Evolutionary conservation across 2,888 invertebrate genomes (phyloP), one percentile per base, ranked within the genome.

Genomic region (Tenthredo livida): DNA sequence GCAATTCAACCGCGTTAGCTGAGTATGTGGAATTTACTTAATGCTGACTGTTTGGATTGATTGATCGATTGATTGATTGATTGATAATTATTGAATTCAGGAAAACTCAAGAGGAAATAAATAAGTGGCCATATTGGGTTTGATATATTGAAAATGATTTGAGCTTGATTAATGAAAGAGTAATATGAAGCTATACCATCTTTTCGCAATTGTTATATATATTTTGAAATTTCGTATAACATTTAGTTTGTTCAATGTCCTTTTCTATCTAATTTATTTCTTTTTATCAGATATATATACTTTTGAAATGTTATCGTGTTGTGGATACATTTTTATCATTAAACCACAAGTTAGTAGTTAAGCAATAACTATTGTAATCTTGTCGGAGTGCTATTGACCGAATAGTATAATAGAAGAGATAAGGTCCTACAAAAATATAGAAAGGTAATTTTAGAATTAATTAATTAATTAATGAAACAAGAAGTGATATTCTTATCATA

Each of bases 321-420:
- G 83, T 83, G 83, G 83, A 83, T 83, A 83, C 83, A 83, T 83
- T 83, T 83, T 83, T 83, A 61, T 80, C 47, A 47, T 83, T 15
- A 77, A 54, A 21, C 54, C 15, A 77, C 15, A 80, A 58, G 80
- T 80, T 80, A 80, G 82, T 83, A 80, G 77, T 54, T 29, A 77
- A 50, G 33, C 50, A 29, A 54, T 10, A 50, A 77, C 17, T 43
- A 67, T 65, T 43, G 12, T 29, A n/a, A 67, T 47, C 17, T 83
- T 67, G 33, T 80, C 17, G 67, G 10, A 33, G 54, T 83, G 70
- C 67, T 67, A 83, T 83, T 21, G 12, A 47, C 47, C 1, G 29
- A 65, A 67, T 7, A 67, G 21, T 29, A 67, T 65, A 21, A 29
- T 67, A 47, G 47, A 83, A 83, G 43, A 83, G 67, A 67, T 67